Evolutionary conservation across 2,888 invertebrate genomes (phyloP).

Genomic region (Malthinus seriepunctatus): DNA sequence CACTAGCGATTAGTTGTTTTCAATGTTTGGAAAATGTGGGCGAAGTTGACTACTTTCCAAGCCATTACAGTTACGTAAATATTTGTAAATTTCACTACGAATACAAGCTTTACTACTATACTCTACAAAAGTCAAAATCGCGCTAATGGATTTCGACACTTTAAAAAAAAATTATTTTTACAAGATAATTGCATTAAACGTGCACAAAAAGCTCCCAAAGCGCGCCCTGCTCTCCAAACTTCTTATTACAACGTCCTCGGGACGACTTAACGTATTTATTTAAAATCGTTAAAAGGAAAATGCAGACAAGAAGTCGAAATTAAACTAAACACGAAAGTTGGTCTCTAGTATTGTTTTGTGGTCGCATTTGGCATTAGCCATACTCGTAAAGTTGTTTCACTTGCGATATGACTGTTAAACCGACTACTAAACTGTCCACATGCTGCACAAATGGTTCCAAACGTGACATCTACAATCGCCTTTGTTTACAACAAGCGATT

Average conservation of each 20-base stretch:
- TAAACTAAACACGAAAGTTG: conserved; percentile 17
- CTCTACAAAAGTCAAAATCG: neutral
- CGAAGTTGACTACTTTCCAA: conserved; percentile 7
- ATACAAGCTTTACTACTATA: neutral
- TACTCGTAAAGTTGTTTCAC: conserved; percentile 27
- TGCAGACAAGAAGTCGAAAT: neutral
- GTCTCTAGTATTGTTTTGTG: conserved; percentile 24
- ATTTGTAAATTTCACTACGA: conserved; percentile 2
- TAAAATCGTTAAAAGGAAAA: neutral
- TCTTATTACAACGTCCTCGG: too few relatives aligned
- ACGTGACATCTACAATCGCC: conserved; percentile 19
- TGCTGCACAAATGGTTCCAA: conserved; percentile 26
- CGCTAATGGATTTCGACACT: neutral
- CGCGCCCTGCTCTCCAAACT: too few relatives aligned
- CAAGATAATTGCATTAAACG: too few relatives aligned
- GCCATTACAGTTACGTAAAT: conserved; percentile 4
- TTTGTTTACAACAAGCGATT: conserved; percentile 12
- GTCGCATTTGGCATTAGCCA: conserved; percentile 26
- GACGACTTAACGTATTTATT: too few relatives aligned
- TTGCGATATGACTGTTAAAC: conserved; percentile 29
- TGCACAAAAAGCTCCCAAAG: too few relatives aligned
- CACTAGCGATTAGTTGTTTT: conserved; percentile 2
- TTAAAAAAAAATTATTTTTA: neutral
- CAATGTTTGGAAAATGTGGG: conserved; percentile 4
- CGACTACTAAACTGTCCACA: conserved; percentile 27